Evolutionary conservation across 2,888 invertebrate species (phyloP).

Genomic region (Syrista parreyssii): DNA sequence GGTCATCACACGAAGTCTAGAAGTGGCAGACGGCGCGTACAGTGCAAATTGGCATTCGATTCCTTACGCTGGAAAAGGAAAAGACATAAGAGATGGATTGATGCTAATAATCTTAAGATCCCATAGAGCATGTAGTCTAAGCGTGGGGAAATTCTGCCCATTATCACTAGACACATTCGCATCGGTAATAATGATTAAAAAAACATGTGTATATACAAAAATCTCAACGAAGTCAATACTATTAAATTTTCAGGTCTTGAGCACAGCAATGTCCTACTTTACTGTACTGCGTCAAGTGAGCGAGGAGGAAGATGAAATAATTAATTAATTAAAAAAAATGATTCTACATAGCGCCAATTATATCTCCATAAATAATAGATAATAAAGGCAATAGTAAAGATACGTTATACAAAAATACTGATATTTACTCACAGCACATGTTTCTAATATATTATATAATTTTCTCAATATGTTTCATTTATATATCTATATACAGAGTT

Average conservation of each 20-base stretch:
- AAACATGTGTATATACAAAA: not conserved
- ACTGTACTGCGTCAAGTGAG: constrained; percentile 32
- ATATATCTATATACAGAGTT: not conserved
- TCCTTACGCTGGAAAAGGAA: not conserved
- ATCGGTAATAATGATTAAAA: not conserved
- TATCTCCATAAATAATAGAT: not conserved
- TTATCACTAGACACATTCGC: not conserved
- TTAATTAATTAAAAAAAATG: not conserved
- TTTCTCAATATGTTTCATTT: not conserved
- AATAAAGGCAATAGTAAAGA: not conserved
- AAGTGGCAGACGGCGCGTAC: not conserved
- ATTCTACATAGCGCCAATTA: not conserved
- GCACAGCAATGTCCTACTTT: constrained; percentile 34
- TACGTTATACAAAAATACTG: not conserved
- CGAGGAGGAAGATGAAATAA: constrained; percentile 3
- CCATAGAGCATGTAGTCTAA: not conserved
- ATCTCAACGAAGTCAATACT: not conserved
- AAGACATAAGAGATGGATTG: not conserved
- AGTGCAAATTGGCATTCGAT: not conserved
- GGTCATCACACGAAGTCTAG: not conserved
- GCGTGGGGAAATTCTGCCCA: not conserved
- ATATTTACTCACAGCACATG: not conserved
- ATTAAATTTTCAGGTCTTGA: constrained; percentile 22
- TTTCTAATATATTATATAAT: not conserved
- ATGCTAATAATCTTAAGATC: not conserved